Conservation (phyloP, 2,888 invertebrate species). For the Calephelis perditalis region DNA sequence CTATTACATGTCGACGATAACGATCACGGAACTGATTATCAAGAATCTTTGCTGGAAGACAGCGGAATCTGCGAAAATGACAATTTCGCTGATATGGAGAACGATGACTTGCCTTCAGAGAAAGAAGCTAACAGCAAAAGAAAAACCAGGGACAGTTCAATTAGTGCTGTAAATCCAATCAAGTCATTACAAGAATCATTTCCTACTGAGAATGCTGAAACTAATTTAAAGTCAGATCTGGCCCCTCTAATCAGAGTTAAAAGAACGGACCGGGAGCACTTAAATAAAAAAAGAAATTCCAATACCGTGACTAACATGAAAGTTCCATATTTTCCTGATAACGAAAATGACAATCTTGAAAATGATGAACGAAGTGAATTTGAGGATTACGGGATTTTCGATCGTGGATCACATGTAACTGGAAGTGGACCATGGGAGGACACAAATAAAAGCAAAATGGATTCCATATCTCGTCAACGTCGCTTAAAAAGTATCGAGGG, state of each 20-base stretch:
- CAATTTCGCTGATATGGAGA: slow-evolving; percentile 20
- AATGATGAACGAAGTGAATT: slow-evolving; percentile 72
- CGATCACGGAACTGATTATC: slow-evolving; percentile 5
- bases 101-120: slow-evolving; percentile 18
- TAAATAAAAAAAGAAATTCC: slow-evolving; percentile 49
- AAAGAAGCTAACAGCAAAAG: slow-evolving; percentile 33
- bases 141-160: slow-evolving; percentile 44
- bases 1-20: slow-evolving; percentile 33
- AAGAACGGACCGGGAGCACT: slow-evolving; percentile 46
- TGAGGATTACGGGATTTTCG: slow-evolving; percentile 62
- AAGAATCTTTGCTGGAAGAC: slow-evolving; percentile 2
- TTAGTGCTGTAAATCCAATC: slow-evolving; percentile 45
- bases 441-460: slow-evolving; percentile 19
- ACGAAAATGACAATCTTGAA: slow-evolving; percentile 63
- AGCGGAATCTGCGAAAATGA: slow-evolving; percentile 15
- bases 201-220: slow-evolving; percentile 42
- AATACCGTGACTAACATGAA: slow-evolving; percentile 50
- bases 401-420: slow-evolving; percentile 38
- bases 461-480: not conserved
- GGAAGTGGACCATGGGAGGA: slow-evolving; percentile 23
- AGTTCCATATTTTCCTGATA: slow-evolving; percentile 53
- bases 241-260: slow-evolving; percentile 62
- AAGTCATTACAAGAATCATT: slow-evolving; percentile 67
- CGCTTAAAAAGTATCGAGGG: slow-evolving; percentile 1
- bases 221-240: slow-evolving; percentile 43